A percentile compares a stretch with the other conserved stretches of the same genome.
phyloP scores from a whole-genome alignment of 2,797 vertebrate species.

The Melopsittacus undulatus region DNA sequence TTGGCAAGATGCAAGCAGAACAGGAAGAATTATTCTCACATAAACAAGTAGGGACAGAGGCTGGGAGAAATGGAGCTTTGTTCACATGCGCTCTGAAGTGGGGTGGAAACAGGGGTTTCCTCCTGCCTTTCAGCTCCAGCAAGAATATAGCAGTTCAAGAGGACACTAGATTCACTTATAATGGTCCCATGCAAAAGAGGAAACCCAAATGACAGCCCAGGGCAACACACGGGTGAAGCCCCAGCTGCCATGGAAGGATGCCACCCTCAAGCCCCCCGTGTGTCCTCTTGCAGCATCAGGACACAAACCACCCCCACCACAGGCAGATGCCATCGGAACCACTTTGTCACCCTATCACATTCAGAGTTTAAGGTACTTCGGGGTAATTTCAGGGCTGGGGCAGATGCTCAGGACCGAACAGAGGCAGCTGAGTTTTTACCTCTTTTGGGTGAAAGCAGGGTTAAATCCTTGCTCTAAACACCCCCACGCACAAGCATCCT shows the following conservation, averaged over 20 bases:
- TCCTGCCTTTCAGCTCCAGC: not conserved
- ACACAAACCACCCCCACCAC: not conserved
- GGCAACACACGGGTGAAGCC: fast-evolving
- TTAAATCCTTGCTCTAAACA: not conserved
- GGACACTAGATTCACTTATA: not conserved
- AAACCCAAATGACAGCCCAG: not conserved
- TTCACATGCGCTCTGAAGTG: not conserved
- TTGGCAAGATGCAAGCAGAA: not conserved
- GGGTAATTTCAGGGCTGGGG: not conserved
- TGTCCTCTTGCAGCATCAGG: not conserved
- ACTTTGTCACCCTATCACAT: not conserved
- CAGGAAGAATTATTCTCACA: not conserved
- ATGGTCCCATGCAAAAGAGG: not conserved
- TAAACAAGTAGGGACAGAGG: not conserved
- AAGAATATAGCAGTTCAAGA: not conserved
- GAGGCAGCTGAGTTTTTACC: not conserved
- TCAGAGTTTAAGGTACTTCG: not conserved
- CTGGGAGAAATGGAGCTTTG: not conserved
- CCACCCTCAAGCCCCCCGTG: fast-evolving
- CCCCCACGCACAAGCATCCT: not conserved
- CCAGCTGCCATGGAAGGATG: not conserved
- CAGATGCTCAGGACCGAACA: not conserved
- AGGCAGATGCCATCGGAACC: not conserved
- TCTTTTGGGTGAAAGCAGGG: not conserved
- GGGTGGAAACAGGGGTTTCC: not conserved